Conservation (phyloP, 2,113 vertebrate genomes). For the Empidonax traillii region DNA sequence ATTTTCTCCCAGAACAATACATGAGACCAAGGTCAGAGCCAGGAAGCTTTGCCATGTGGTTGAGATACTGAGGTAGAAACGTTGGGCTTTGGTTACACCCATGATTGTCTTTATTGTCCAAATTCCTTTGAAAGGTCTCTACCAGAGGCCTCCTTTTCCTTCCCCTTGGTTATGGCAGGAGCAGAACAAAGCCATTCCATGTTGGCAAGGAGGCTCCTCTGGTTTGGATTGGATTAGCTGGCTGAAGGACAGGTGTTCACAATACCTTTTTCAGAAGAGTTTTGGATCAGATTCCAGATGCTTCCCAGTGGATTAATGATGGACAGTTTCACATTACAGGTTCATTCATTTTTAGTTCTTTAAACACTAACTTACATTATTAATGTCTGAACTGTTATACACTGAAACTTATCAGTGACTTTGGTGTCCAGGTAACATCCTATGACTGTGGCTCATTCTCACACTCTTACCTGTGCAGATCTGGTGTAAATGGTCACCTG, state of each 20-base stretch:
- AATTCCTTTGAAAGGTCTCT: neutral
- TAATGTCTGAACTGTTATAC: neutral
- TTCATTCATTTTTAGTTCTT: neutral
- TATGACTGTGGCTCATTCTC: neutral
- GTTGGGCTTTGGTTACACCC: constrained; percentile 5
- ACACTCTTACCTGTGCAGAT: neutral
- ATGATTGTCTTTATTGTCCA: constrained; percentile 2
- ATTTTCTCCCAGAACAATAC: neutral
- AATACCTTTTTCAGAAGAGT: neutral
- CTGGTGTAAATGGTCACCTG: neutral
- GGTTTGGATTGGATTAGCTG: neutral
- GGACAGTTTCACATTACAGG: neutral
- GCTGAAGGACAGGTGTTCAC: neutral
- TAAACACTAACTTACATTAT: neutral
- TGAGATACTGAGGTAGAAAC: neutral
- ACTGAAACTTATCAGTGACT: neutral
- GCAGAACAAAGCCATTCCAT: neutral
- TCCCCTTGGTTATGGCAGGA: neutral
- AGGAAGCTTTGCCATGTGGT: neutral
- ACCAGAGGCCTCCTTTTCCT: constrained; percentile 36
- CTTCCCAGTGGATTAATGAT: neutral
- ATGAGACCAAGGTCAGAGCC: neutral
- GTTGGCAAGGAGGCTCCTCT: neutral
- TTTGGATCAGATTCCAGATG: neutral
- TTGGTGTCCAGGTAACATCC: neutral